phyloP scores from a whole-genome alignment of 1,140 invertebrate species.

The Metopolophium dirhodum region DNA sequence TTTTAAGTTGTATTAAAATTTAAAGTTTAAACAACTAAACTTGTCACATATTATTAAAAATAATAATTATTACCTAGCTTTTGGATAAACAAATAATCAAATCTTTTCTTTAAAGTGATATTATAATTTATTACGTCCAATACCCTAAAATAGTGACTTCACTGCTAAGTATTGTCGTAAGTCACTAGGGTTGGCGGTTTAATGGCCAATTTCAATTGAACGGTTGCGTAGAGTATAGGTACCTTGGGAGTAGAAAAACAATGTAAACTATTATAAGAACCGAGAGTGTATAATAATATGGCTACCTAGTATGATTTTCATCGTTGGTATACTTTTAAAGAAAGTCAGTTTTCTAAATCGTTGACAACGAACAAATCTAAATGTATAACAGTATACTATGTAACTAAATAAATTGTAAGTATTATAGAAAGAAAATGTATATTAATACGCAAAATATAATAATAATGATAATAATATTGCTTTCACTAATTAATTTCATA shows the following conservation, averaged over 20 bases:
- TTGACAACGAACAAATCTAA: not conserved
- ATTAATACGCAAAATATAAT: not conserved
- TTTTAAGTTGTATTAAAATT: too few species aligned
- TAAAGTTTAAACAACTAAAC: too few species aligned
- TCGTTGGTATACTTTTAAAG: not conserved
- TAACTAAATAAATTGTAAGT: not conserved
- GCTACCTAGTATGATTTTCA: not conserved
- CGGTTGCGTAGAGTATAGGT: not conserved
- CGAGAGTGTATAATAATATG: not conserved
- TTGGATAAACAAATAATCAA: too few species aligned
- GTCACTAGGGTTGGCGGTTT: not conserved
- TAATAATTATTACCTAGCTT: not conserved
- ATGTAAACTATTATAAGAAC: not conserved
- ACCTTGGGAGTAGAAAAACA: not conserved
- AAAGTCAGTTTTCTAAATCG: not conserved
- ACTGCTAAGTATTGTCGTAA: not conserved
- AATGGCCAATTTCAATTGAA: constrained; percentile 10
- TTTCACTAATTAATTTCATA: not conserved
- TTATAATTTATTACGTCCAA: not conserved
- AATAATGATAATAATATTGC: not conserved
- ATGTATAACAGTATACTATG: not conserved
- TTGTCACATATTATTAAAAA: not conserved
- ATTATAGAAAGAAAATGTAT: not conserved
- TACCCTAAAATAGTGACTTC: not conserved
- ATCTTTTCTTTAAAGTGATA: not conserved